Evolutionary conservation across 2,797 vertebrate species (phyloP), one percentile per base, ranked within the genome.

Genomic region (Erithacus rubecula): DNA sequence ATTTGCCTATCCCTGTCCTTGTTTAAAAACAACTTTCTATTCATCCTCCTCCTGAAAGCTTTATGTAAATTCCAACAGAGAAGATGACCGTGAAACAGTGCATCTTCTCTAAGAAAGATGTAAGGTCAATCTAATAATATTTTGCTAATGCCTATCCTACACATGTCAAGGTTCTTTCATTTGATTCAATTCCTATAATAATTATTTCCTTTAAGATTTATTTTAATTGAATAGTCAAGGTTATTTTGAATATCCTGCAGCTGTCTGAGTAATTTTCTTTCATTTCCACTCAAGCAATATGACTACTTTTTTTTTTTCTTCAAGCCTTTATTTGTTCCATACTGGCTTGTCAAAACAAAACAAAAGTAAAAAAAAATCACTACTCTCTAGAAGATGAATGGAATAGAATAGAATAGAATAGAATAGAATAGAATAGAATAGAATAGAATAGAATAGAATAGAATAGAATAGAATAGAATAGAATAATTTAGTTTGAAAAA

Each of bases 161-260:
- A 53, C 17, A 63, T 1, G 2, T 72, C 47, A 87, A 76, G n/a
- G 12, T 51, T 90, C 88, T 91, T 84, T 95, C 47, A 79, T 84
- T 90, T 95, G 62, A 84, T 29, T 89, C 32, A 69, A 72, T 87
- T 90, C 19, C 44, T 87, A 9, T 36, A 91, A 53, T 83, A 90
- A 96, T 86, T 90, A 68, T 92, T 92, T 94, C 70, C 22, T 92
- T 82, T 84, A 76, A 92, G 51, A 82, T 81, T 92, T 88, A 69
- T 92, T 92, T 80, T 87, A 79, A 87, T 84, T 92, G 59, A 80
- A 67, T 52, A 79, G 19, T 4, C 63, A 90, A 94, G 59, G 77
- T 94, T 14, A 76, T 75, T 77, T 30, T 58, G 43, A 81, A 94
- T 51, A 55, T 76, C 36, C 14, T 68, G 22, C 19, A 72, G 15